These are phyloP conservation scores for Scaptomyza caliginosa DNA, from an alignment of 2,888 invertebrate species.

Conservation along the genomic window DNA sequence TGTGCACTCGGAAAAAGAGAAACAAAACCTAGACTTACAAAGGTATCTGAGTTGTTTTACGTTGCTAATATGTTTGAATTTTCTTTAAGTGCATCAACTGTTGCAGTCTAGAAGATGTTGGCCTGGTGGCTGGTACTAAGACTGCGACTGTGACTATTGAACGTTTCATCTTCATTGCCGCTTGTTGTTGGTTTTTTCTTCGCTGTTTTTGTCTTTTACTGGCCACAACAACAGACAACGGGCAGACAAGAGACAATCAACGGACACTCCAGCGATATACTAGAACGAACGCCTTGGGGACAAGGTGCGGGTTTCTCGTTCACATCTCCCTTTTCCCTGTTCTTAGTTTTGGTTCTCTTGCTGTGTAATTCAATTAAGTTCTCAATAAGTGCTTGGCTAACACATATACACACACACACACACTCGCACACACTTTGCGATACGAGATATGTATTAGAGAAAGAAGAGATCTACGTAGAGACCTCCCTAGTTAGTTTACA, in stretches of 20 bases:
- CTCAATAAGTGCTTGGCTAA: conserved; percentile 67
- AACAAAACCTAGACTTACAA: not conserved
- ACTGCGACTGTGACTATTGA: conserved; percentile 20
- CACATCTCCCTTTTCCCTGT: conserved; percentile 4
- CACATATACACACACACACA: conserved; percentile 37
- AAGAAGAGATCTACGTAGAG: conserved; percentile 5
- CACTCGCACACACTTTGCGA: not conserved
- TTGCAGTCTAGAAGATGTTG: conserved; percentile 24
- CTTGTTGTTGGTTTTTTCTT: conserved; percentile 29
- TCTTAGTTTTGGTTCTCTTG: conserved; percentile 22
- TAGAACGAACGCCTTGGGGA: conserved; percentile 58
- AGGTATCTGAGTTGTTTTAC: no score
- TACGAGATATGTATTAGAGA: conserved; percentile 37
- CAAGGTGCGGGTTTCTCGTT: conserved; percentile 54
- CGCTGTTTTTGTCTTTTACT: conserved; percentile 52
- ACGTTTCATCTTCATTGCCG: conserved; percentile 51
- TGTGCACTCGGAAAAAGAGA: not conserved
- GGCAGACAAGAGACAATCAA: conserved; percentile 35
- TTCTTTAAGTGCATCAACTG: not conserved
- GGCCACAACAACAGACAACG: conserved; percentile 49
- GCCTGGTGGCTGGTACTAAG: conserved; percentile 27
- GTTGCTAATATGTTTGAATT: no score
- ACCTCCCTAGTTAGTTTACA: conserved; percentile 65
- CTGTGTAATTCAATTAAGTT: conserved; percentile 75
- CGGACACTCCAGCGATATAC: conserved; percentile 23